These are phyloP conservation scores for Ceyx cyanopectus DNA, from an alignment of 2,113 vertebrate genomes.

Conservation along the genomic window DNA sequence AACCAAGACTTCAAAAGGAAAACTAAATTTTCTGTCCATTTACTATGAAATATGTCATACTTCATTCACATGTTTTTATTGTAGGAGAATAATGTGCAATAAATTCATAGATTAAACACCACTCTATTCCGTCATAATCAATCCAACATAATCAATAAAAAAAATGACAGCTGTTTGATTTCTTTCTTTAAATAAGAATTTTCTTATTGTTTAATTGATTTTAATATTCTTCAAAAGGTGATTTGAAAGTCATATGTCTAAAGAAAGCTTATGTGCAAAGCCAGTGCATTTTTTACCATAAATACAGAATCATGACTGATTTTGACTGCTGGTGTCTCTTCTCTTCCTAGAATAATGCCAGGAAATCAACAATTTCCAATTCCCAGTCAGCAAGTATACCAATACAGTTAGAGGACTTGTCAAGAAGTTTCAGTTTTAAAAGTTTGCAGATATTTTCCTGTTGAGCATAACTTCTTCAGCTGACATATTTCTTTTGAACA, in stretches of 20 bases:
- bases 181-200: slow-evolving; percentile 71
- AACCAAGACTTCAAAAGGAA: slow-evolving; percentile 33
- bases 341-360: background rate
- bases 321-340: slow-evolving; percentile 17
- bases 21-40: slow-evolving; percentile 56
- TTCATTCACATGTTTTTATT: slow-evolving; percentile 70
- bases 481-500: slow-evolving; percentile 69
- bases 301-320: slow-evolving; percentile 47
- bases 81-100: slow-evolving; percentile 71
- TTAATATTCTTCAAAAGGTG: slow-evolving; percentile 67
- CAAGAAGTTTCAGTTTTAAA: slow-evolving; percentile 36
- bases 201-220: slow-evolving; percentile 76
- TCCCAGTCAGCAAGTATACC: background rate
- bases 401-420: background rate
- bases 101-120: slow-evolving; percentile 77
- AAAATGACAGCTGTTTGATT: slow-evolving; percentile 77
- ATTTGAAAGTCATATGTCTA: slow-evolving; percentile 73
- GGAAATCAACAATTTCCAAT: slow-evolving; percentile 29
- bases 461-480: slow-evolving; percentile 35
- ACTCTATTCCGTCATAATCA: slow-evolving; percentile 70
- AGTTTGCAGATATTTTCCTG: slow-evolving; percentile 35
- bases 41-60: slow-evolving; percentile 36
- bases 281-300: slow-evolving; percentile 33
- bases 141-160: background rate
- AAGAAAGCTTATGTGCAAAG: slow-evolving; percentile 38